Percentiles rank a stretch among this genome's conserved stretches.
These are phyloP conservation scores for Reticulitermes speratus DNA, from an alignment of 1,140 invertebrate species.

Conservation along the genomic window DNA sequence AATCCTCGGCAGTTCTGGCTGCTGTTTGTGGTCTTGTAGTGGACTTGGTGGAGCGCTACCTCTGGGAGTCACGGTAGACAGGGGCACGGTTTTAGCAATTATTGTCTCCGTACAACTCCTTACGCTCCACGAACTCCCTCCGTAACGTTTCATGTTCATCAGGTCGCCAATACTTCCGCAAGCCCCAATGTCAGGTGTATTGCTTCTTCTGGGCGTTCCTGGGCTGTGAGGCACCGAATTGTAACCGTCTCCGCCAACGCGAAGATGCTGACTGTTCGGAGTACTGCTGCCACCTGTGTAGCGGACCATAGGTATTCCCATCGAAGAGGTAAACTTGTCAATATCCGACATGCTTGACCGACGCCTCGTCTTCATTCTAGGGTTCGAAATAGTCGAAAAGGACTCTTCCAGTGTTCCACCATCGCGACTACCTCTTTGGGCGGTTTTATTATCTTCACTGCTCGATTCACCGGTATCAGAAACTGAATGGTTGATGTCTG, in stretches of 20 bases:
- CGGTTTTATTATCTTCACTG: conserved; percentile 43
- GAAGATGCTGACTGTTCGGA: background rate
- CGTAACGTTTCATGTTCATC: conserved; percentile 73
- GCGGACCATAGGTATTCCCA: background rate
- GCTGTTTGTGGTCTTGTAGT: background rate
- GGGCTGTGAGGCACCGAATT: background rate
- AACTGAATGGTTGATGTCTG: conserved; percentile 36
- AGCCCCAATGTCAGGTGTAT: conserved; percentile 35
- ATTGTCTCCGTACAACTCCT: conserved; percentile 57
- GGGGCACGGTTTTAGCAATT: conserved; percentile 65
- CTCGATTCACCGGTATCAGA: conserved; percentile 32
- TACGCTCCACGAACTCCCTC: conserved; percentile 65
- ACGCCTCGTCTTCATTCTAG: conserved; percentile 57
- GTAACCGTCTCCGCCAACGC: background rate
- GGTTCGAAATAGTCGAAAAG: background rate
- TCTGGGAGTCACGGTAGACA: conserved; percentile 61
- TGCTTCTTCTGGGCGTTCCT: background rate
- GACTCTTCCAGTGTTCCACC: conserved; percentile 43
- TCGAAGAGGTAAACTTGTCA: conserved; percentile 53
- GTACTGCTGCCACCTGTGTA: background rate
- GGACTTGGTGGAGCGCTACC: background rate
- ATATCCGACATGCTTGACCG: conserved; percentile 71
- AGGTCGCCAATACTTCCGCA: conserved; percentile 72
- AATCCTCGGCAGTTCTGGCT: background rate
- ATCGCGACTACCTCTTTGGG: conserved; percentile 33